A percentile compares a stretch with the other conserved stretches of the same genome.
Conservation (phyloP, 1,140 invertebrate genomes). For the Drosophila varians region DNA sequence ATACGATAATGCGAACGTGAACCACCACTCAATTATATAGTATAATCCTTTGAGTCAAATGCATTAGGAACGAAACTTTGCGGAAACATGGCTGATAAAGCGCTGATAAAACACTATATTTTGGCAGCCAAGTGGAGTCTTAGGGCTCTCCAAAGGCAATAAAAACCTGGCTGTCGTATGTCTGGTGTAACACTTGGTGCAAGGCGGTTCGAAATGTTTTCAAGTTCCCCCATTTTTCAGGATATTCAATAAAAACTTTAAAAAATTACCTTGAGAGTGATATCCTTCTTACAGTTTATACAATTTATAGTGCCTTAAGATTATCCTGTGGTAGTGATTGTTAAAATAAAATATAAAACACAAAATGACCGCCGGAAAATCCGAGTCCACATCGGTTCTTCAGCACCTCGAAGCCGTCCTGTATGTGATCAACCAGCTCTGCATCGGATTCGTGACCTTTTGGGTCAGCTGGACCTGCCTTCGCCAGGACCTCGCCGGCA, state of each 20-base stretch:
- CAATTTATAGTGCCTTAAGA: not conserved
- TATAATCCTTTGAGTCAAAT: conserved; percentile 54
- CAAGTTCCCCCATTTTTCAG: not conserved
- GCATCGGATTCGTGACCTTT: conserved; percentile 77
- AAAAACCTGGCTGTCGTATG: conserved; percentile 22
- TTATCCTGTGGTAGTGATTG: not conserved
- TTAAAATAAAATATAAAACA: not conserved
- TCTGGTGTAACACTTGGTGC: conserved; percentile 25
- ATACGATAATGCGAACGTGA: conserved; percentile 41
- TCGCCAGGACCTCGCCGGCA: conserved; percentile 48
- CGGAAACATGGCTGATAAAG: conserved; percentile 45
- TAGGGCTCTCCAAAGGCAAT: conserved; percentile 21
- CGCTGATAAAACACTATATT: conserved; percentile 47
- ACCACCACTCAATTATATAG: conserved; percentile 39
- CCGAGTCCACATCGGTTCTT: conserved; percentile 23
- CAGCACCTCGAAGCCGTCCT: conserved; percentile 59
- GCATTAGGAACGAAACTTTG: conserved; percentile 46
- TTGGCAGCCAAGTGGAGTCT: conserved; percentile 19
- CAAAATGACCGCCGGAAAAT: conserved; percentile 26
- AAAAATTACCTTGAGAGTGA: not conserved
- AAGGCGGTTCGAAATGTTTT: conserved; percentile 7
- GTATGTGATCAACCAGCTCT: conserved; percentile 69
- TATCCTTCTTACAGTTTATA: not conserved
- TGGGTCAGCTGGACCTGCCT: conserved; percentile 78
- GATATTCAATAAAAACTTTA: conserved; percentile 6